A percentile compares a stretch with the other conserved stretches of the same genome.
phyloP scores from a whole-genome alignment of 2,113 vertebrate genomes.

The Diadophis punctatus region DNA sequence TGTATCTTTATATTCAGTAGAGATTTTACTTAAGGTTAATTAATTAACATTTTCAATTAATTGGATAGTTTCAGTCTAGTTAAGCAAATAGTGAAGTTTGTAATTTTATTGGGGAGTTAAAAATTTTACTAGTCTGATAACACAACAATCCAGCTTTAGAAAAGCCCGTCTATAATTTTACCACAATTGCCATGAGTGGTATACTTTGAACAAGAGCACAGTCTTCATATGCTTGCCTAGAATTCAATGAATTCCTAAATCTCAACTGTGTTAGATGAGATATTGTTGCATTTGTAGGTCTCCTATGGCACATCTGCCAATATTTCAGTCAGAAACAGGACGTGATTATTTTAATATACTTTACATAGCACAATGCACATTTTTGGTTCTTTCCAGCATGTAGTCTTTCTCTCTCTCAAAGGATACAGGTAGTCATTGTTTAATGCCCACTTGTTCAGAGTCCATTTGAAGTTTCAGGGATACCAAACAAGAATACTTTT shows the following conservation, averaged over 20 bases:
- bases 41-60: conserved; percentile 53
- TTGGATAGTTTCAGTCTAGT: conserved; percentile 7
- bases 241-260: conserved; percentile 39
- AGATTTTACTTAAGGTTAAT: conserved; percentile 41
- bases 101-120: conserved; percentile 23
- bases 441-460: not conserved
- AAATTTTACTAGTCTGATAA: conserved; percentile 31
- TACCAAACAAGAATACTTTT: not conserved
- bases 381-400: not conserved
- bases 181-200: conserved; percentile 33
- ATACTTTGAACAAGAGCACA: conserved; percentile 39
- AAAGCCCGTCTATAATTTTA: conserved; percentile 23
- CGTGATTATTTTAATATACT: not conserved
- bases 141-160: conserved; percentile 13
- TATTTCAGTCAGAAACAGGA: not conserved
- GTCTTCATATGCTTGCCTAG: conserved; percentile 30
- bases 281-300: conserved; percentile 24
- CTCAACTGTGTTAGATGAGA: conserved; percentile 8
- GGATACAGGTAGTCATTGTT: not conserved
- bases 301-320: not conserved
- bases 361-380: not conserved
- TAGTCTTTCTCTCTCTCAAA: not conserved
- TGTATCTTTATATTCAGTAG: conserved; percentile 27
- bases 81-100: not conserved
- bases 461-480: not conserved